phyloP scores from a whole-genome alignment of 2,113 vertebrate genomes.

The Oryzias curvinotus region DNA sequence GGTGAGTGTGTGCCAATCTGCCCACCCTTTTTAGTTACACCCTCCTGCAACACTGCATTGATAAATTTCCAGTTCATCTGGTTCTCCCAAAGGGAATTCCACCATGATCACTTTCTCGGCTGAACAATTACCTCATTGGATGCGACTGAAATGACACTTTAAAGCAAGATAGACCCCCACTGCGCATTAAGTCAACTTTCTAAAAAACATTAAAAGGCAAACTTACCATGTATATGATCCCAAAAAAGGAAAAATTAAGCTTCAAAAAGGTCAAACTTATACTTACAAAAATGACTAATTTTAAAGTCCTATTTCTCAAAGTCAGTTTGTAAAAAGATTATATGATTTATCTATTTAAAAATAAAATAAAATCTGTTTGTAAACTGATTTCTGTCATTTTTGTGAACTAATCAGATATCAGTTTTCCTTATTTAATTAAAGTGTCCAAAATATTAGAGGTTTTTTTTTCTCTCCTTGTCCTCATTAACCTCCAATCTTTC shows the following conservation, averaged over 20 bases:
- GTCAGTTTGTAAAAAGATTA: too few relatives aligned
- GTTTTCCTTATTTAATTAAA: too few relatives aligned
- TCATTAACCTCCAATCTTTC: background rate
- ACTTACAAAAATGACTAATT: too few relatives aligned
- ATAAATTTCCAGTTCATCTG: slow-evolving; percentile 35
- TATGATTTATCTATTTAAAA: too few relatives aligned
- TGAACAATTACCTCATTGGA: slow-evolving; percentile 41
- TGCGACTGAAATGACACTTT: slow-evolving; percentile 29
- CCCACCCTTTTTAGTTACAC: slow-evolving; percentile 14
- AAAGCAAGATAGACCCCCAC: slow-evolving; percentile 18
- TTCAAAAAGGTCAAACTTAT: too few relatives aligned
- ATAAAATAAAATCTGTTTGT: too few relatives aligned
- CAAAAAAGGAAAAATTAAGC: too few relatives aligned
- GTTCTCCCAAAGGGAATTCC: slow-evolving; percentile 17
- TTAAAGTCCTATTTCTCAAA: too few relatives aligned
- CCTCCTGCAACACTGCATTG: slow-evolving; percentile 24
- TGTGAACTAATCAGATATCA: too few relatives aligned
- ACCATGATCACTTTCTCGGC: slow-evolving; percentile 25
- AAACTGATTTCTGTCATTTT: too few relatives aligned
- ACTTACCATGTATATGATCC: too few relatives aligned
- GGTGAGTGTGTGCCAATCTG: slow-evolving; percentile 24
- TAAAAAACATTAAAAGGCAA: background rate
- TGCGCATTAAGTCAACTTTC: slow-evolving; percentile 2
- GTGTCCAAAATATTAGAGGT: too few relatives aligned
- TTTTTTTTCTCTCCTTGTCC: background rate